These are phyloP conservation scores for Raphicerus campestris DNA, from an alignment of 2,113 vertebrate species.

Conservation along the genomic window DNA sequence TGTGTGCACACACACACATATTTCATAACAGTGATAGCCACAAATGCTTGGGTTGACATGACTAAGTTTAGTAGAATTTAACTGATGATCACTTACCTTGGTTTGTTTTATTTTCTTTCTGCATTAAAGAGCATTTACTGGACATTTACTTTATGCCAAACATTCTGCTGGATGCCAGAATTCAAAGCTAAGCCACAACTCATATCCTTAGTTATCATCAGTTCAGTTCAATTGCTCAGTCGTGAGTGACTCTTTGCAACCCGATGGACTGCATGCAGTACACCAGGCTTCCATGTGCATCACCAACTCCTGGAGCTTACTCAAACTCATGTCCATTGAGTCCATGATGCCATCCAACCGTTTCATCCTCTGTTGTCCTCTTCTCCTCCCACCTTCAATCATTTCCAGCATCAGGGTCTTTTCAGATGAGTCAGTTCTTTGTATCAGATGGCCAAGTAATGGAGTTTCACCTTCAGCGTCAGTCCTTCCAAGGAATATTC, in stretches of 20 bases:
- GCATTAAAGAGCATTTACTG: neutral
- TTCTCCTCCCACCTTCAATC: neutral
- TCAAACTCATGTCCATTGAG: neutral
- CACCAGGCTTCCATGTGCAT: neutral
- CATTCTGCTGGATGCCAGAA: neutral
- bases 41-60: neutral
- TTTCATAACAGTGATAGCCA: constrained; percentile 1
- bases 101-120: neutral
- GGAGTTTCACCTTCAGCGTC: neutral
- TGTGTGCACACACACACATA: neutral
- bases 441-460: neutral
- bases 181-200: neutral
- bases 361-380: neutral
- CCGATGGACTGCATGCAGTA: neutral
- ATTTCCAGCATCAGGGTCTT: neutral
- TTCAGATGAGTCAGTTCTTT: neutral
- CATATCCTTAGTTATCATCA: neutral
- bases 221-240: neutral
- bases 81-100: neutral
- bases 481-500: neutral
- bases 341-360: neutral
- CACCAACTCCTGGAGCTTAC: neutral
- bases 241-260: neutral
- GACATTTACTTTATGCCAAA: neutral
- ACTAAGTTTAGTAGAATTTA: neutral